phyloP scores from a whole-genome alignment of 2,113 vertebrate genomes.

The Istiophorus platypterus region DNA sequence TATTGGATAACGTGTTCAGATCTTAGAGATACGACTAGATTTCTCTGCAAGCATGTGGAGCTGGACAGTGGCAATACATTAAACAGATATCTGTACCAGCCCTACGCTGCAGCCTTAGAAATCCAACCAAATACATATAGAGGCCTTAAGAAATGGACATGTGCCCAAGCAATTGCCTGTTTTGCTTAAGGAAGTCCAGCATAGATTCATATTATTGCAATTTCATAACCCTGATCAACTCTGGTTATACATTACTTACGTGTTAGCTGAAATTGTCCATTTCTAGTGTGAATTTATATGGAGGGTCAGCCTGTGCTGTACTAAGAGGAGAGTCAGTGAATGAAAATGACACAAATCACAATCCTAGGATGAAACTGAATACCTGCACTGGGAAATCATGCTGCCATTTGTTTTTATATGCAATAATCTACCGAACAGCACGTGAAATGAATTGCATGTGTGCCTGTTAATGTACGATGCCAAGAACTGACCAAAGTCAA shows the following conservation, averaged over 20 bases:
- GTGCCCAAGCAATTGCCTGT: not conserved
- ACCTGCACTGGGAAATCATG: constrained; percentile 31
- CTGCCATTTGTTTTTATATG: constrained; percentile 59
- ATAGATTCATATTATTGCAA: not conserved
- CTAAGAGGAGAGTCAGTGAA: not conserved
- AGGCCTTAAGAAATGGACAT: not conserved
- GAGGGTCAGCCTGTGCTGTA: not conserved
- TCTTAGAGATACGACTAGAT: not conserved
- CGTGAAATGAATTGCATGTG: constrained; percentile 65
- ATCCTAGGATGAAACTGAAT: constrained; percentile 11
- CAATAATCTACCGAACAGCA: constrained; percentile 53
- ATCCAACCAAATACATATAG: not conserved
- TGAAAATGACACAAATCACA: constrained; percentile 15
- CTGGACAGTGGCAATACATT: not conserved
- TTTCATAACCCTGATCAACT: not conserved
- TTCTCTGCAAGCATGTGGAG: not conserved
- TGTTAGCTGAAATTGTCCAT: constrained; percentile 11
- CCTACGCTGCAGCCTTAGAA: not conserved
- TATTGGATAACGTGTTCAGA: not conserved
- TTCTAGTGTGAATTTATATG: constrained; percentile 19
- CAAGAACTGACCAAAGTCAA: constrained; percentile 61
- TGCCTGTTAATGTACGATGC: constrained; percentile 40
- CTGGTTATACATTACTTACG: not conserved
- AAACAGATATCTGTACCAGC: not conserved
- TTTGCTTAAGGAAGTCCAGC: not conserved